A percentile compares a stretch with the other conserved stretches of the same genome.
phyloP scores from a whole-genome alignment of 2,113 vertebrate genomes.

The Protobothrops flavoviridis region DNA sequence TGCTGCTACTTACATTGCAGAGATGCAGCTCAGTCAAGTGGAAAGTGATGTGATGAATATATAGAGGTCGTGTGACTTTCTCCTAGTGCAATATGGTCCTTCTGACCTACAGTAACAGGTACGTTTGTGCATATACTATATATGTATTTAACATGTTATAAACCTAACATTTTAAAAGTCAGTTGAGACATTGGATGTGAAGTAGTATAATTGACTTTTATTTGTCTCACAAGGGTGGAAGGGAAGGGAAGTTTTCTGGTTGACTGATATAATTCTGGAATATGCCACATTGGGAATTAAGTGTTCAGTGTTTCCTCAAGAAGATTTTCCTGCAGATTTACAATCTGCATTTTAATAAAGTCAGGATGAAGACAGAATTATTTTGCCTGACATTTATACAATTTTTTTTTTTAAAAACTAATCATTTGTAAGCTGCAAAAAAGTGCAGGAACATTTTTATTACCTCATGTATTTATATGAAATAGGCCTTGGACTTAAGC shows the following conservation, averaged over 20 bases:
- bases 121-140: background rate
- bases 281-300: background rate
- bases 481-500: slow-evolving; percentile 21
- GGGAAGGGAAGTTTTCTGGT: background rate
- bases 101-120: background rate
- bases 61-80: background rate
- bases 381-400: background rate
- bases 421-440: background rate
- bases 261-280: background rate
- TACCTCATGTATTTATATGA: slow-evolving; percentile 5
- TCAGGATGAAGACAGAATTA: background rate
- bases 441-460: slow-evolving; percentile 2
- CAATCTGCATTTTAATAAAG: background rate
- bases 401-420: background rate
- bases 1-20: background rate
- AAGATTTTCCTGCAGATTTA: background rate
- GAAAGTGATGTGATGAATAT: background rate
- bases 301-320: background rate
- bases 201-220: background rate
- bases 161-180: background rate
- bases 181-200: background rate
- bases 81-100: background rate
- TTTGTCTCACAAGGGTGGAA: background rate
- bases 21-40: too few species aligned
- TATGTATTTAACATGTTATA: background rate